Evolutionary conservation across 2,113 vertebrate genomes (phyloP).

Genomic region (Ibidorhyncha struthersii): DNA sequence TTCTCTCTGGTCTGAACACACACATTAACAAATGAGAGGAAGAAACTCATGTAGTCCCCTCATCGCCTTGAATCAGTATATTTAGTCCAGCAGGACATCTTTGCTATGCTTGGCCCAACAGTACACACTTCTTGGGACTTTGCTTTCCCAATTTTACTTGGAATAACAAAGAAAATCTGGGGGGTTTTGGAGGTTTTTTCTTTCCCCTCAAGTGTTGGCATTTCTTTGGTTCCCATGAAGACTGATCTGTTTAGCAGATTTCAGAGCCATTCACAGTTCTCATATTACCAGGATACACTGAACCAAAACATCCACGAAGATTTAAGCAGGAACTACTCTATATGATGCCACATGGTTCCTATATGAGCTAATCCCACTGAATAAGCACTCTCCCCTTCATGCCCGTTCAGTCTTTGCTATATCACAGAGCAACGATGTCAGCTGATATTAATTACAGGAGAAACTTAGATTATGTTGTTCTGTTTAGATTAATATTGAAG

Average conservation of each 20-base stretch:
- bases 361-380: neutral
- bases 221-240: neutral
- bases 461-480: neutral
- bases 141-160: neutral
- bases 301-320: neutral
- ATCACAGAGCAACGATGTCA: neutral
- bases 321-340: neutral
- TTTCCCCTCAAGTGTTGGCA: neutral
- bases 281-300: neutral
- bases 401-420: neutral
- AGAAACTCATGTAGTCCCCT: neutral
- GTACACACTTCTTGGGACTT: neutral
- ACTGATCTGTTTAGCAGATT: neutral
- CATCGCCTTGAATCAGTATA: neutral
- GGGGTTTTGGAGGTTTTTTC: fast-evolving
- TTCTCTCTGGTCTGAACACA: neutral
- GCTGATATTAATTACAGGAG: neutral
- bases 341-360: neutral
- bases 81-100: neutral
- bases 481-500: neutral
- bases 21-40: neutral
- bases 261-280: neutral
- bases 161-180: neutral
- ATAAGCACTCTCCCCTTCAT: neutral
- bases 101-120: neutral